phyloP scores from a whole-genome alignment of 2,797 vertebrate species.

The Sebastolobus alascanus region DNA sequence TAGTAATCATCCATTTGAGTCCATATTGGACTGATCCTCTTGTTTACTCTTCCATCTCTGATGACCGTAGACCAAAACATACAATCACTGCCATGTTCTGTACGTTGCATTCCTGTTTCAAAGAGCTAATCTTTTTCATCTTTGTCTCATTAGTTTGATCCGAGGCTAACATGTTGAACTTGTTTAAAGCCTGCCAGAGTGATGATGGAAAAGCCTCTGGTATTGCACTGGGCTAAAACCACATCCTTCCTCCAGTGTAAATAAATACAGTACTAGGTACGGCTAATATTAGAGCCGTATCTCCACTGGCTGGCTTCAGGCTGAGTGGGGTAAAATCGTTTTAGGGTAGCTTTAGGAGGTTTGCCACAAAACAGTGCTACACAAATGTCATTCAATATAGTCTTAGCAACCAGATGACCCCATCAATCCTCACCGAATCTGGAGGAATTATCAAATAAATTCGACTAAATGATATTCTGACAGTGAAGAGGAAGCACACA shows the following conservation, averaged over 20 bases:
- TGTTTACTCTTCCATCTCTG: conserved; percentile 63
- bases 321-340: conserved; percentile 40
- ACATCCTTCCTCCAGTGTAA: conserved; percentile 77
- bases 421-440: conserved; percentile 2
- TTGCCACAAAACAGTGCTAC: conserved; percentile 15
- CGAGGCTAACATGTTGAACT: conserved; percentile 75
- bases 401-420: conserved; percentile 12
- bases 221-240: conserved; percentile 64
- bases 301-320: conserved; percentile 46
- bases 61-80: conserved; percentile 62
- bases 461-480: conserved; percentile 8
- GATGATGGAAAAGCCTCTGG: conserved; percentile 70
- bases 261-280: conserved; percentile 66
- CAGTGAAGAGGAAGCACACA: conserved; percentile 13
- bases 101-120: conserved; percentile 58
- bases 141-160: conserved; percentile 69
- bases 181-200: conserved; percentile 73
- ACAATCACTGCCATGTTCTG: conserved; percentile 64
- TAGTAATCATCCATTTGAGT: conserved; percentile 34
- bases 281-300: conserved; percentile 71
- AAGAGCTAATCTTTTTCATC: conserved; percentile 63
- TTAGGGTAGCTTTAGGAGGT: conserved; percentile 51
- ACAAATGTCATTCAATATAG: conserved; percentile 20
- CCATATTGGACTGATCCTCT: conserved; percentile 38
- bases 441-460: conserved; percentile 17